phyloP scores from a whole-genome alignment of 2,113 vertebrate genomes.

The Excalfactoria chinensis region DNA sequence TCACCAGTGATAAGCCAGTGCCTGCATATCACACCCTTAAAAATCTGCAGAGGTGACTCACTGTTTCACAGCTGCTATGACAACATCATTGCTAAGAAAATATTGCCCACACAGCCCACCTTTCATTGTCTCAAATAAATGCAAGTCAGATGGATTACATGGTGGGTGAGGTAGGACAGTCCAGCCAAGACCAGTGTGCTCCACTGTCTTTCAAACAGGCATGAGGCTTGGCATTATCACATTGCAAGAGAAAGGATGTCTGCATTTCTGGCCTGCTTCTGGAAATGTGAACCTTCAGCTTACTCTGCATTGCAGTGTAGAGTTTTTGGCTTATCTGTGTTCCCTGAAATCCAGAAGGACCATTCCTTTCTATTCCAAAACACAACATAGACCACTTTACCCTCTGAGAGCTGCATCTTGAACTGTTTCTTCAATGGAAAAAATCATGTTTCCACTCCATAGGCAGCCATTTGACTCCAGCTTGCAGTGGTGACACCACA shows the following conservation, averaged over 20 bases:
- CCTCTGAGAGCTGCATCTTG: background rate
- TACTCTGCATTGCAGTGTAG: background rate
- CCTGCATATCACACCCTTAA: background rate
- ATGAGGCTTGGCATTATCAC: background rate
- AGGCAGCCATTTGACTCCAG: background rate
- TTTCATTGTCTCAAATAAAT: background rate
- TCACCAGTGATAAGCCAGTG: background rate
- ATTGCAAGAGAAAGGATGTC: background rate
- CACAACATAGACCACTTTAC: no score
- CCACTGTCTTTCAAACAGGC: background rate
- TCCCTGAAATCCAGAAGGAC: background rate
- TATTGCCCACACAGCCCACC: background rate
- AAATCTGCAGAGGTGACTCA: background rate
- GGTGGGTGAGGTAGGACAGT: background rate
- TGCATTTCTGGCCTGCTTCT: background rate
- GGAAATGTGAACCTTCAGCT: background rate
- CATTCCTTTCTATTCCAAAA: background rate
- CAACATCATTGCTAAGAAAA: background rate
- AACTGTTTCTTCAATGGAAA: background rate
- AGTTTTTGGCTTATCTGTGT: background rate
- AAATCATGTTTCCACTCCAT: background rate
- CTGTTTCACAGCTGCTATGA: background rate
- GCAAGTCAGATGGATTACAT: background rate
- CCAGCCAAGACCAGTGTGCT: background rate
- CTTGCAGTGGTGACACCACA: background rate